Evolutionary conservation across 2,113 vertebrate species (phyloP), one percentile per base, ranked within the genome.

Genomic region (Anser cygnoides): DNA sequence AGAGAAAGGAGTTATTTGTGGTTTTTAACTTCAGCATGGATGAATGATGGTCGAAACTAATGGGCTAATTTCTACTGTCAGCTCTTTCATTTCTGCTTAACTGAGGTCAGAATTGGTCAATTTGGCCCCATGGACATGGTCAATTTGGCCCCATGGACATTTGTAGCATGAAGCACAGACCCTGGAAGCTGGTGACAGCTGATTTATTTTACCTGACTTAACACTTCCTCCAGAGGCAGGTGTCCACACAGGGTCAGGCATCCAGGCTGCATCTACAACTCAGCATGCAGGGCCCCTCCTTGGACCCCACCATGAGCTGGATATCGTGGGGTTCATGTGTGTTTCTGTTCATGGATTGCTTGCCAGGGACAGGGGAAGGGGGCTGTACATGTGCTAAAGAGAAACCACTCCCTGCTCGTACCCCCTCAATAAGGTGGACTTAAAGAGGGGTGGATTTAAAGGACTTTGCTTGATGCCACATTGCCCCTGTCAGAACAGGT

Each of bases 281-380:
- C 23, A 25, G 50, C 50, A 52, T 52, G 23, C 23, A 25, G 12
- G 50, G 23, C 22, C 23, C 50, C 23, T 26, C 50, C 50, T 52
- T 25, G 23, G 12, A 13, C 50, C 50, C 50, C 50, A 26, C 23
- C 50, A 25, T 52, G 50, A 52, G 50, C 50, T 52, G 50, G 23
- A 25, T 26, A 52, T 23, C 20, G 4, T 26, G 13, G 50, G 23
- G 50, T 52, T 52, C 23, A 26, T 13, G 12, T 52, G 11, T 50
- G 50, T 52, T 52, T 25, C 50, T 52, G 7, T 52, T 23, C 23
- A 52, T 52, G 23, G 6, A 52, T 52, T 25, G 10, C 0, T 1
- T 23, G 37, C 31, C 35, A 46, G 41, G 29, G 33, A 13, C 5
- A 4, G 21, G 54, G 18, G 0, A 1, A 52, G 50, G 4, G 35